Percentiles rank a stretch among this genome's conserved stretches.
These are phyloP conservation scores for Plecturocebus donacophilus DNA, from an alignment of 2,113 vertebrate species.

Conservation along the genomic window DNA sequence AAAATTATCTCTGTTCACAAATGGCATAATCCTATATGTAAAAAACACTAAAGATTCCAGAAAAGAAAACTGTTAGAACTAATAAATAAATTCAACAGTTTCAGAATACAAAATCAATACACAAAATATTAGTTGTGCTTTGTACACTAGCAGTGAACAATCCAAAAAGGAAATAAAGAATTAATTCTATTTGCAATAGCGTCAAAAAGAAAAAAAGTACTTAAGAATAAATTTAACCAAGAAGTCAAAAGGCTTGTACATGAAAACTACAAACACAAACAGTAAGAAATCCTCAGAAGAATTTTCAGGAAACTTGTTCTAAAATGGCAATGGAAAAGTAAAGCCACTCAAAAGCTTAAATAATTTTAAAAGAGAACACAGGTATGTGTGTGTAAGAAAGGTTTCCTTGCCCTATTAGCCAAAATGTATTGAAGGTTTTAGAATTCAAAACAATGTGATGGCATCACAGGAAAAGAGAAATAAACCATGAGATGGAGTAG, in stretches of 20 bases:
- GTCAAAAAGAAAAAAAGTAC: slow-evolving; percentile 39
- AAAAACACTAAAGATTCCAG: slow-evolving; percentile 7
- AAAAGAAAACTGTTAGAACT: not conserved
- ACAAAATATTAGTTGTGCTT: slow-evolving; percentile 3
- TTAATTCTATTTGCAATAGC: not conserved
- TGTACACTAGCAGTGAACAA: not conserved
- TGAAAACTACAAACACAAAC: not conserved
- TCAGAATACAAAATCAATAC: not conserved
- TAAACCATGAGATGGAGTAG: not conserved
- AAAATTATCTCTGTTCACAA: slow-evolving; percentile 24
- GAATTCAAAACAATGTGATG: not conserved
- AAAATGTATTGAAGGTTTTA: not conserved
- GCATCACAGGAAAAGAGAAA: not conserved
- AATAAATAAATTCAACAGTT: slow-evolving; percentile 17
- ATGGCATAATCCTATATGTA: not conserved
- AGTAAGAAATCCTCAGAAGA: not conserved
- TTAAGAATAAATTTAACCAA: not conserved
- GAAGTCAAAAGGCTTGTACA: not conserved
- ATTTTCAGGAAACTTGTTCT: not conserved
- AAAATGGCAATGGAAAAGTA: not conserved
- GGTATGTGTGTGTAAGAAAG: not conserved
- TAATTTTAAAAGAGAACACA: not conserved
- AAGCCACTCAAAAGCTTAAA: not conserved
- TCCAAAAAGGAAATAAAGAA: slow-evolving; percentile 9
- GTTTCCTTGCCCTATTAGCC: not conserved